phyloP scores from a whole-genome alignment of 2,888 invertebrate genomes.

The Yponomeuta plumbellus region DNA sequence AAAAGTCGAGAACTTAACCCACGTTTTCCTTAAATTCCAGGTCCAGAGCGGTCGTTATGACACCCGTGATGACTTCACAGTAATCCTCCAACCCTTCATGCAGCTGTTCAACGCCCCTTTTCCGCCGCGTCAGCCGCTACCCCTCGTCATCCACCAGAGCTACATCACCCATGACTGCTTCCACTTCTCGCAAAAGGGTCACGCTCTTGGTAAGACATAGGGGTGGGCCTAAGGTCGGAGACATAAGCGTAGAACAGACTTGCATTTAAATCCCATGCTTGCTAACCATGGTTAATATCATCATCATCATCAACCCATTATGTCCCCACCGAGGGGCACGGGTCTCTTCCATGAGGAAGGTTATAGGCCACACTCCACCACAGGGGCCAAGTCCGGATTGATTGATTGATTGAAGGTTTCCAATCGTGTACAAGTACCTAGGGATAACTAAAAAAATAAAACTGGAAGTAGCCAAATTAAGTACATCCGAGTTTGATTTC shows the following conservation, averaged over 20 bases:
- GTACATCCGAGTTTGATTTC: too few relatives aligned
- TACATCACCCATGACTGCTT: slow-evolving; percentile 86
- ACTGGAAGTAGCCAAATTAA: too few relatives aligned
- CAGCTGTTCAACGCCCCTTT: slow-evolving; percentile 79
- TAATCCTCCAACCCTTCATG: slow-evolving; percentile 84
- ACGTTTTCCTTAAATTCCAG: slow-evolving; percentile 40
- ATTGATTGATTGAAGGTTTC: too few relatives aligned
- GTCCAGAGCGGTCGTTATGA: slow-evolving; percentile 80
- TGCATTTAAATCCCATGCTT: too few relatives aligned
- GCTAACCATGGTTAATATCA: too few relatives aligned
- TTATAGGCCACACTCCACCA: too few relatives aligned
- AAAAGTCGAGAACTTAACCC: neutral
- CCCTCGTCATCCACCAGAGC: slow-evolving; percentile 80
- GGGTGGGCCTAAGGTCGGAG: neutral
- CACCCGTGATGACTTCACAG: slow-evolving; percentile 80
- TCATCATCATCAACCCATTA: too few relatives aligned
- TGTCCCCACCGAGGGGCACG: too few relatives aligned
- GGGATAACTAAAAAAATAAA: too few relatives aligned
- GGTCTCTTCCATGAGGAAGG: too few relatives aligned
- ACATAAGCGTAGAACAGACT: neutral
- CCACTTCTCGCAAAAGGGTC: slow-evolving; percentile 88
- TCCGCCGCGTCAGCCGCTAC: slow-evolving; percentile 51
- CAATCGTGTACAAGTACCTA: too few relatives aligned
- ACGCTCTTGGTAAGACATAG: slow-evolving; percentile 78
- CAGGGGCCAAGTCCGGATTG: too few relatives aligned